Evolutionary conservation across 2,888 invertebrate species (phyloP).

Genomic region (Oscheius sp.): DNA sequence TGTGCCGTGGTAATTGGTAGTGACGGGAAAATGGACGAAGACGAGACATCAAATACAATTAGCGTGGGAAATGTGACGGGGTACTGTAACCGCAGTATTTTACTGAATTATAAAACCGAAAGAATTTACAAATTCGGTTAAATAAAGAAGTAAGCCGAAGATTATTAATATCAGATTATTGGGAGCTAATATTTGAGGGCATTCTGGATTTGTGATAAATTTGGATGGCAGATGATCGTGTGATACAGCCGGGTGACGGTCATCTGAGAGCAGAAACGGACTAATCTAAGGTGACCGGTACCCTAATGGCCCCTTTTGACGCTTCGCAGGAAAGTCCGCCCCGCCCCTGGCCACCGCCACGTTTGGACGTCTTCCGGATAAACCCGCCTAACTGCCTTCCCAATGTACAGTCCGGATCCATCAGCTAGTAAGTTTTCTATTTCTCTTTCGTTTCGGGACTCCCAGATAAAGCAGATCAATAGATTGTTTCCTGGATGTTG

Average conservation of each 20-base stretch:
- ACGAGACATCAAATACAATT: background rate
- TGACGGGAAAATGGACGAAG: conserved; percentile 5
- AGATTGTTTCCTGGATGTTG: background rate
- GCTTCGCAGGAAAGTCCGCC: background rate
- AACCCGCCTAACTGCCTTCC: conserved; percentile 4
- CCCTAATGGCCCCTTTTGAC: conserved; percentile 18
- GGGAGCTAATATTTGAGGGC: too few relatives aligned
- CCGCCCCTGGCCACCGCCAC: conserved; percentile 1
- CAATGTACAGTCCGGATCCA: conserved; percentile 26
- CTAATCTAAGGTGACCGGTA: background rate
- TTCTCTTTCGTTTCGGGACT: too few relatives aligned
- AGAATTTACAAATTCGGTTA: too few relatives aligned
- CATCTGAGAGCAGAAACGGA: too few relatives aligned
- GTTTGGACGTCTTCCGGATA: conserved; percentile 5
- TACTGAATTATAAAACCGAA: too few relatives aligned
- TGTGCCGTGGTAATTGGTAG: background rate
- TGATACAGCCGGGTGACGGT: too few relatives aligned
- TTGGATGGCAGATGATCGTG: too few relatives aligned
- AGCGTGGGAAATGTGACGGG: background rate
- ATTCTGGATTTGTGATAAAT: too few relatives aligned
- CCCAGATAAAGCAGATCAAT: background rate
- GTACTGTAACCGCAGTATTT: too few relatives aligned
- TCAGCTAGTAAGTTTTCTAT: conserved; percentile 7
- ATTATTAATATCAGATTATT: too few relatives aligned
- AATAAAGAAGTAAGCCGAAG: too few relatives aligned